Conservation (phyloP, 2,797 vertebrate species). For the Rhinatrema bivittatum region DNA sequence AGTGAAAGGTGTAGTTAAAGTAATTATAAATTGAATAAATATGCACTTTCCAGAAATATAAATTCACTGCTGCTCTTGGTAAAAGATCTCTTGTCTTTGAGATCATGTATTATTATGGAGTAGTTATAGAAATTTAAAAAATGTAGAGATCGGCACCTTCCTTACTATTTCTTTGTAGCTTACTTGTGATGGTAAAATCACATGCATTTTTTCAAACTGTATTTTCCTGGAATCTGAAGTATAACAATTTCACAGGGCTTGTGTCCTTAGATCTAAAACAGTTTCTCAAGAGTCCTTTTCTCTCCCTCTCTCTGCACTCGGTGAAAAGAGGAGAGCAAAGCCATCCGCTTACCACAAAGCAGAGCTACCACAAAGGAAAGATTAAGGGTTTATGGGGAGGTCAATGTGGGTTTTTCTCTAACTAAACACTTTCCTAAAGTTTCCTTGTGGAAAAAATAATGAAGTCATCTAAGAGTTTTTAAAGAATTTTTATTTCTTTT, state of each 20-base stretch:
- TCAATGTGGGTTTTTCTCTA: slow-evolving; percentile 79
- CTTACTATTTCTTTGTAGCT: no score
- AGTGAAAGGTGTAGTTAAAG: no score
- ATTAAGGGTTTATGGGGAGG: slow-evolving; percentile 76
- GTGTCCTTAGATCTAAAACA: slow-evolving; percentile 68
- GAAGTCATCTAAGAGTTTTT: slow-evolving; percentile 75
- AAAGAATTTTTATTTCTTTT: slow-evolving; percentile 87
- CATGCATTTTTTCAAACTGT: slow-evolving; percentile 25
- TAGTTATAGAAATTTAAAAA: no score
- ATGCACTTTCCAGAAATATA: no score
- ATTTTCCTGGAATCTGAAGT: slow-evolving; percentile 58
- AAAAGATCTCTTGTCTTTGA: no score
- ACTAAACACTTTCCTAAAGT: slow-evolving; percentile 82
- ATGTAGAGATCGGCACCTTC: no score
- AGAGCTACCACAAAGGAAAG: slow-evolving; percentile 70
- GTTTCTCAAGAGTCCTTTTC: slow-evolving; percentile 64
- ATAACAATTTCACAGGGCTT: slow-evolving; percentile 67
- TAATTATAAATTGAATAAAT: no score
- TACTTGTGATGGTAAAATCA: no score
- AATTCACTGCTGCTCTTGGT: no score
- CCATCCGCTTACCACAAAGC: slow-evolving; percentile 73
- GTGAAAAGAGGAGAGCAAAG: slow-evolving; percentile 64
- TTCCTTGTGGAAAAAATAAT: slow-evolving; percentile 78
- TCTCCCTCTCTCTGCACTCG: slow-evolving; percentile 35
- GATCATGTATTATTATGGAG: no score